Base-by-base conservation (phyloP, 2,113 vertebrate genomes). In the Perca schrenkii region DNA sequence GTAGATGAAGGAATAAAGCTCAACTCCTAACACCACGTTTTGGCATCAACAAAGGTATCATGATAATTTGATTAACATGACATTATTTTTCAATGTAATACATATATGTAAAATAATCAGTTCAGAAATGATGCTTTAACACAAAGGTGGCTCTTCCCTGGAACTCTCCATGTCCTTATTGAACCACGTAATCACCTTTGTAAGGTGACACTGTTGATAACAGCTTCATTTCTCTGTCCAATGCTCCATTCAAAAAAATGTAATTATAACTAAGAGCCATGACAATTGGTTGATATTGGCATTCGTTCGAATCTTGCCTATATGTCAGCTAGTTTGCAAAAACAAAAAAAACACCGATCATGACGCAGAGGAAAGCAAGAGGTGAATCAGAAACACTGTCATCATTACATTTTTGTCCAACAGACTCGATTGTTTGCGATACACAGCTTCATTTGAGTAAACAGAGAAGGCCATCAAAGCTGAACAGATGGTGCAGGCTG, bases 401-500 rank as follows among this genome's bases (percentile, higher is more conserved):
- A 36, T 60, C 17, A 60, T 64, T 2, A 50, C 43, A 54, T 28
- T 62, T 74, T 74, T 67, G 16, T 50, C 31, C 17, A 56, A 52
- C 46, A 53, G 50, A 70, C 6, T 68, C 0, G 8, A 47, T 70
- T 64, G 36, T 65, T 57, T 57, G 49, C 21, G 11, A 15, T 19
- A 21, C 60, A 65, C 22, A 40, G 58, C 72, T 65, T 34, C 11
- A 12, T 34, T 79, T 25, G 16, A 63, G 40, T 34, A 19, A 61
- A 19, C 52, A 73, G 43, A 66, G 53, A 72, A 56, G 66, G 43
- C 15, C 31, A 31, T 50, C 21, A 28, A 17, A 67, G 47, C 25
- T 53, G 61, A 78, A 49, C 69, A 79, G 75, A 74, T 74, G 63
- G 62, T 19, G 28, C 82, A 36, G 50, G 15, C 72, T 72, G 68